A percentile compares a stretch with the other conserved stretches of the same genome.
Conservation (phyloP, 1,140 invertebrate species). For the Leptonema lineaticorne region DNA sequence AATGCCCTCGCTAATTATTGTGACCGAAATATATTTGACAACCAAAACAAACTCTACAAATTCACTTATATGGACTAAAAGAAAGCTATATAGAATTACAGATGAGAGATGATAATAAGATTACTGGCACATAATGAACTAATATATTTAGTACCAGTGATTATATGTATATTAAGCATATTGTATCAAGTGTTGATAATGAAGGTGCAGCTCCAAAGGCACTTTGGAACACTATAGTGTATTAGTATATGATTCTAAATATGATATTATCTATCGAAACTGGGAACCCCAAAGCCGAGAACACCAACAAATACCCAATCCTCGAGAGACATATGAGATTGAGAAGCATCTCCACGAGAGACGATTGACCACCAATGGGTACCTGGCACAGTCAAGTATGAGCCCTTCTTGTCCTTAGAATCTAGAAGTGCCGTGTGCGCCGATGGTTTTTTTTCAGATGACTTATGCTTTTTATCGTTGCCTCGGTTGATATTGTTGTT, state of each 20-base stretch:
- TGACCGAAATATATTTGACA: too few relatives aligned
- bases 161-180: too few relatives aligned
- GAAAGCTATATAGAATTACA: too few relatives aligned
- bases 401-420: constrained; percentile 68
- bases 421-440: constrained; percentile 62
- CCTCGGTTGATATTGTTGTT: constrained; percentile 42
- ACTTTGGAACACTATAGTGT: too few relatives aligned
- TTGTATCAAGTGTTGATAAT: background rate
- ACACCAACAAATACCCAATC: constrained; percentile 5
- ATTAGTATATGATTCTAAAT: background rate
- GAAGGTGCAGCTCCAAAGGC: background rate
- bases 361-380: constrained; percentile 42
- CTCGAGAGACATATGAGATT: background rate
- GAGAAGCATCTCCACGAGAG: constrained; percentile 36
- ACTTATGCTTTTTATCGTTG: constrained; percentile 36
- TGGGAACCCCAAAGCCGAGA: background rate
- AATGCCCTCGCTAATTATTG: too few relatives aligned
- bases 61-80: too few relatives aligned
- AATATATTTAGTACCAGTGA: too few relatives aligned
- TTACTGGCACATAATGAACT: too few relatives aligned
- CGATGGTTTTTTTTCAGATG: constrained; percentile 52
- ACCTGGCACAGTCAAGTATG: constrained; percentile 78
- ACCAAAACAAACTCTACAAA: too few relatives aligned
- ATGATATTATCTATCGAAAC: background rate
- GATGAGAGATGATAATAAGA: too few relatives aligned